Base-by-base conservation (phyloP, 2,888 invertebrate genomes). In the Apamea anceps region DNA sequence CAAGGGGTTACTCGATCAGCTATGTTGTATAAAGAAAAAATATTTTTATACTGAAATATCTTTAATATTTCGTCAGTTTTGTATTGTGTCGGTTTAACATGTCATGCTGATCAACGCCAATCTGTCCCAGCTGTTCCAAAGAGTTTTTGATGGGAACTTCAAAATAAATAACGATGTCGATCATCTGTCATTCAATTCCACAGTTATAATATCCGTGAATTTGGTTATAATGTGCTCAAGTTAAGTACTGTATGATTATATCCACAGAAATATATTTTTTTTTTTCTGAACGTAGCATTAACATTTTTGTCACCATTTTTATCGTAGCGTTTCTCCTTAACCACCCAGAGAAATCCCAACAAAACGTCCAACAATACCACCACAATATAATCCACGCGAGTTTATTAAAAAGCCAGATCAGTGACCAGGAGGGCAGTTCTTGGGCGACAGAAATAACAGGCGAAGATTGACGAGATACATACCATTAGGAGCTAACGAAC, bases 401-500 rank as follows among this genome's bases (percentile, higher is more conserved):
- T 87, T 77, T 89, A 89, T 90, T 90, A 88, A 89, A 90, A 89
- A 85, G 79, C 82, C 75, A 80, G 72, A 81, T 81, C 87, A 85
- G 81, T 77, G 85, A 80, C 86, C 83, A 79, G 79, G 80, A 77
- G 82, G 82, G 85, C 89, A 85, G 86, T 85, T 86, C 88, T 89
- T 91, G 93, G 93, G 91, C 92, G 91, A 92, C 90, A 92, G 92
- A 91, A 93, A 94, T 93, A 93, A 94, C 94, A 91, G 94, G 94
- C 91, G 88, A 76, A 87, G 90, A 95, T 94, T 94, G 93, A 91
- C 92, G 89, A 91, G 95, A 95, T 95, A 95, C 95, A 95, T 95
- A 94, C 92, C 90, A 95, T 95, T 95, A 95, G 90, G 90, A 84
- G 85, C 93, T 95, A 95, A 95, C 95, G 95, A 95, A 95, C 95